phyloP scores from a whole-genome alignment of 2,113 vertebrate species.

The Blennius ocellaris region DNA sequence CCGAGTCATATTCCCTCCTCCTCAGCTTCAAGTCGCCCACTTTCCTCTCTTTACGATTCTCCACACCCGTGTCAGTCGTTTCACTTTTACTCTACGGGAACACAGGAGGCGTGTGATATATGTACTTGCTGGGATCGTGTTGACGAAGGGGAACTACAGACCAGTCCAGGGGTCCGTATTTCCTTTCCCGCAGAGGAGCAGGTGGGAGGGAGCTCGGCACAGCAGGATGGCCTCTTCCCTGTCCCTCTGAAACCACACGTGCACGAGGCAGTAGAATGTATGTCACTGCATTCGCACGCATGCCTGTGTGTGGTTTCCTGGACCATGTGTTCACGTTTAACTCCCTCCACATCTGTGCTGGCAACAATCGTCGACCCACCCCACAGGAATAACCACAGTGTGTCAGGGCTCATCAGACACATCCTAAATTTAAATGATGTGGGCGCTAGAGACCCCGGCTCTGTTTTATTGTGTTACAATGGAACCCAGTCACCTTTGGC shows the following conservation, averaged over 20 bases:
- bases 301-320: slow-evolving; percentile 39
- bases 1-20: slow-evolving; percentile 32
- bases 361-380: slow-evolving; percentile 52
- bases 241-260: slow-evolving; percentile 60
- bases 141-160: slow-evolving; percentile 64
- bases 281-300: slow-evolving; percentile 18
- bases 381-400: slow-evolving; percentile 63
- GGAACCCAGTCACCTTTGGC: slow-evolving; percentile 57
- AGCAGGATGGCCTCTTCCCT: slow-evolving; percentile 57
- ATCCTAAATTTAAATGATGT: slow-evolving; percentile 70
- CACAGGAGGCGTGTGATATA: slow-evolving; percentile 67
- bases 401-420: slow-evolving; percentile 75
- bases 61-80: slow-evolving; percentile 54
- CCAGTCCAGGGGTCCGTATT: slow-evolving; percentile 64
- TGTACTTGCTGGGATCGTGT: slow-evolving; percentile 49
- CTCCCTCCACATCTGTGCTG: slow-evolving; percentile 75
- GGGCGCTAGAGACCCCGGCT: slow-evolving; percentile 55
- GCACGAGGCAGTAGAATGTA: slow-evolving; percentile 5
- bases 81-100: slow-evolving; percentile 45
- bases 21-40: slow-evolving; percentile 32
- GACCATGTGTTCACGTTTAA: slow-evolving; percentile 72
- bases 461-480: slow-evolving; percentile 41
- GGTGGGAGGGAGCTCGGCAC: slow-evolving; percentile 59
- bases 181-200: slow-evolving; percentile 60
- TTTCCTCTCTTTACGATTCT: slow-evolving; percentile 62